Evolutionary conservation across 2,113 vertebrate genomes (phyloP), one percentile per base, ranked within the genome.

Genomic region (Gallinago undulata): DNA sequence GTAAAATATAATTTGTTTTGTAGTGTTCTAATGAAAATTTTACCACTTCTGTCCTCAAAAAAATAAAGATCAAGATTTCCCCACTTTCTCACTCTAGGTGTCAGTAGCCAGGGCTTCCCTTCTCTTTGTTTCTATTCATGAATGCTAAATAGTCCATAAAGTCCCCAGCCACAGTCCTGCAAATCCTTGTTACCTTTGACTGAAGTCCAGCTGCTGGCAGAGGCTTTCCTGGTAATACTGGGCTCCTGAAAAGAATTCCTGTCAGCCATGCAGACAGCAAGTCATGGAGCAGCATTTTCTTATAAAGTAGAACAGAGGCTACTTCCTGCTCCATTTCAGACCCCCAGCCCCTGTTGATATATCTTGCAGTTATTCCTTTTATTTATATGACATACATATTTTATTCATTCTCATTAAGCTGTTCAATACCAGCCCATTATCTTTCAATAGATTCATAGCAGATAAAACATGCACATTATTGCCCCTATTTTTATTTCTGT

Each of bases 381-480:
- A 85, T 93, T 96, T 94, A 87, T 92, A 51, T 50, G 82, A 63
- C 72, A 79, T 77, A 57, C 35, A 94, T 96, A 96, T 96, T 97
- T 97, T 87, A 92, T 96, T 91, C n/a, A 28, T 79, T 82, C 85
- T 93, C 80, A 79, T 95, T 93, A 94, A 55, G 39, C 33, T 77
- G 82, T 63, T 97, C 83, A 79, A 50, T 94, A 94, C 51, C 30
- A 95, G 47, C 19, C 50, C 80, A 96, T 94, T 94, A 93, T 86
- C 87, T 86, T 93, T 87, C 78, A 83, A 67, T 16, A 90, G 83
- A 96, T 89, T 95, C 79, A 41, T 39, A 50, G 62, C 53, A 96
- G 93, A 96, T 86, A 95, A 94, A 97, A 86, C 64, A 87, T 93
- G 91, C 41, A 76, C 96, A 89, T 92, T 94, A 83, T 76, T 90